Percentiles rank a stretch among this genome's conserved stretches.
Evolutionary conservation across 1,140 invertebrate species (phyloP).

Genomic region (Scaptomyza pallida): DNA sequence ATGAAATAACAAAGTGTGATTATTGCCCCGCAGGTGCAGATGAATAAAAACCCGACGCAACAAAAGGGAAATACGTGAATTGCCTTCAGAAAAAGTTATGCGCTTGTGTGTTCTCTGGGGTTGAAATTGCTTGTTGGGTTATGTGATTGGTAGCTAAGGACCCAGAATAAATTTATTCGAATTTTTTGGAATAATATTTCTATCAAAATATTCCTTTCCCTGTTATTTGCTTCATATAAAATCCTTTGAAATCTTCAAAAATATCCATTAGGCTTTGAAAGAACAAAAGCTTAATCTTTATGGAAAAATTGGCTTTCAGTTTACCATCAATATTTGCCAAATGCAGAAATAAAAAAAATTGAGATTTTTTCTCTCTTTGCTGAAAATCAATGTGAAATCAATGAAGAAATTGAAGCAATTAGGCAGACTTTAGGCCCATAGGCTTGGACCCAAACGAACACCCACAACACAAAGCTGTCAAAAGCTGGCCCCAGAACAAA

Average conservation of each 20-base stretch:
- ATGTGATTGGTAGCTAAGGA: neutral
- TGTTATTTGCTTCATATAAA: no score
- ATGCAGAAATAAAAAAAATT: conserved; percentile 34
- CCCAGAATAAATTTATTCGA: no score
- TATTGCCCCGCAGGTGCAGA: conserved; percentile 31
- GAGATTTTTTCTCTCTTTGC: neutral
- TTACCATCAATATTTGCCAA: conserved; percentile 64
- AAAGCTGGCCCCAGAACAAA: conserved; percentile 8
- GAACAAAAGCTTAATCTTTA: conserved; percentile 3
- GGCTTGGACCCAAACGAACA: neutral
- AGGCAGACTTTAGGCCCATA: conserved; percentile 38
- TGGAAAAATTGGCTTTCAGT: neutral
- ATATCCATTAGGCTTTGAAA: neutral
- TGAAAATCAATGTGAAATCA: conserved; percentile 49
- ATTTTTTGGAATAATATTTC: neutral
- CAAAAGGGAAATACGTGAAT: conserved; percentile 16
- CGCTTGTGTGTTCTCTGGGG: conserved; percentile 8
- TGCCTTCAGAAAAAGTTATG: conserved; percentile 11
- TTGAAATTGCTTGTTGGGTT: conserved; percentile 13
- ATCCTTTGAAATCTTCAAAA: no score
- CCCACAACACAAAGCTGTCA: conserved; percentile 4
- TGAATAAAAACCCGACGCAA: no score
- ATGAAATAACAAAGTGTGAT: conserved; percentile 62
- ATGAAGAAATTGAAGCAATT: conserved; percentile 52
- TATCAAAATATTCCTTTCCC: no score